Evolutionary conservation across 2,888 invertebrate genomes (phyloP).

Genomic region (Lasioglossum malachurum): DNA sequence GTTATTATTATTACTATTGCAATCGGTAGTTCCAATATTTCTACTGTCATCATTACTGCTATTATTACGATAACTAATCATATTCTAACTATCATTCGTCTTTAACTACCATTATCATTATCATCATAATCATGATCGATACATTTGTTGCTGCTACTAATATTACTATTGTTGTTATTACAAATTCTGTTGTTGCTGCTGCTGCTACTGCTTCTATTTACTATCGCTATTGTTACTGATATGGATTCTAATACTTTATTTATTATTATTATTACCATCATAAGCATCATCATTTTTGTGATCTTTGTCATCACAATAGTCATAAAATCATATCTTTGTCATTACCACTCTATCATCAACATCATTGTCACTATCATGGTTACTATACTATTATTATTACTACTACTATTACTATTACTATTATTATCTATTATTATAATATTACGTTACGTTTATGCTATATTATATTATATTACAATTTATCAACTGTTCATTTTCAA

Average conservation of each 20-base stretch:
- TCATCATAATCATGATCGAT: background rate
- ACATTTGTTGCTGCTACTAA: slow-evolving; percentile 8
- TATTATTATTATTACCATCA: slow-evolving; percentile 62
- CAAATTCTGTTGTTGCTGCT: slow-evolving; percentile 28
- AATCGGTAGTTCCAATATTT: slow-evolving; percentile 1
- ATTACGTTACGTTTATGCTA: slow-evolving; percentile 45
- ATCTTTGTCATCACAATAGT: slow-evolving; percentile 10
- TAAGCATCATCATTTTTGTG: background rate
- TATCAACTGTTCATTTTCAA: slow-evolving; percentile 79
- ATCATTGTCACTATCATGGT: slow-evolving; percentile 43
- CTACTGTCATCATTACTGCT: slow-evolving; percentile 23
- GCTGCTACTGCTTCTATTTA: slow-evolving; percentile 57
- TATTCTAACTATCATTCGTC: background rate
- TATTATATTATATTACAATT: slow-evolving; percentile 61
- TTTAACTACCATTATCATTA: background rate
- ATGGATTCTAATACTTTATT: slow-evolving; percentile 41
- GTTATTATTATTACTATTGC: slow-evolving; percentile 20
- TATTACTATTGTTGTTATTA: slow-evolving; percentile 29
- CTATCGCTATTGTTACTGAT: slow-evolving; percentile 52
- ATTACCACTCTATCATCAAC: background rate
- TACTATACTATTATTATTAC: slow-evolving; percentile 32
- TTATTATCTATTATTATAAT: slow-evolving; percentile 60
- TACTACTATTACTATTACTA: slow-evolving; percentile 53
- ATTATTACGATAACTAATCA: background rate
- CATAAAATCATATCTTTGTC: slow-evolving; percentile 18